A percentile compares a stretch with the other conserved stretches of the same genome.
These are phyloP conservation scores for Ciona savignyi DNA, from an alignment of 23 tunicate species.

Conservation along the genomic window DNA sequence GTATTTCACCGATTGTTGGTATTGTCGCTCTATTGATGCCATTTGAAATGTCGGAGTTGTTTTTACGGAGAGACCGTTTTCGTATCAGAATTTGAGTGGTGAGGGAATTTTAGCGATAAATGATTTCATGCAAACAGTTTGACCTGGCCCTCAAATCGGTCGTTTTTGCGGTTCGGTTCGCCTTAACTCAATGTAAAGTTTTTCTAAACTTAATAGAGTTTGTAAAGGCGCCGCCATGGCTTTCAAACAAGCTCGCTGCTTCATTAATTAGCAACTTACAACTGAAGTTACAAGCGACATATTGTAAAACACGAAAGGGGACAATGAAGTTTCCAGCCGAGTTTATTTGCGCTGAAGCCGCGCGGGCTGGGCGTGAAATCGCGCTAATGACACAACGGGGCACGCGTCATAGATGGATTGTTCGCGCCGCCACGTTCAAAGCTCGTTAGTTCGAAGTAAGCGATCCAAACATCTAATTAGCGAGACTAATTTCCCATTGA, in stretches of 20 bases:
- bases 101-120: no score
- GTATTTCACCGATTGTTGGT: neutral
- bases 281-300: neutral
- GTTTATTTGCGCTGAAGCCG: neutral
- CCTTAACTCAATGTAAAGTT: no score
- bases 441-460: neutral
- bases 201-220: no score
- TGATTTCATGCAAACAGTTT: no score
- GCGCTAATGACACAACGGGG: neutral
- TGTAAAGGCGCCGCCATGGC: neutral
- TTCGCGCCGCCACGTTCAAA: neutral
- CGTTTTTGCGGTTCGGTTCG: no score
- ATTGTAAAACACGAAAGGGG: neutral
- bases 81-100: no score
- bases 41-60: no score
- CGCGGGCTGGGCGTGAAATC: neutral
- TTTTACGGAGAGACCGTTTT: no score
- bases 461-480: neutral
- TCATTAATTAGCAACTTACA: neutral
- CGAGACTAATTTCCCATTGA: neutral
- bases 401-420: neutral
- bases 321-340: neutral
- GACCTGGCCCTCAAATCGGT: no score
- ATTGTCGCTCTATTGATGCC: no score
- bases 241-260: neutral